A percentile compares a stretch with the other conserved stretches of the same genome.
Conservation (phyloP, 2,113 vertebrate genomes). For the Ranitomeya imitator region DNA sequence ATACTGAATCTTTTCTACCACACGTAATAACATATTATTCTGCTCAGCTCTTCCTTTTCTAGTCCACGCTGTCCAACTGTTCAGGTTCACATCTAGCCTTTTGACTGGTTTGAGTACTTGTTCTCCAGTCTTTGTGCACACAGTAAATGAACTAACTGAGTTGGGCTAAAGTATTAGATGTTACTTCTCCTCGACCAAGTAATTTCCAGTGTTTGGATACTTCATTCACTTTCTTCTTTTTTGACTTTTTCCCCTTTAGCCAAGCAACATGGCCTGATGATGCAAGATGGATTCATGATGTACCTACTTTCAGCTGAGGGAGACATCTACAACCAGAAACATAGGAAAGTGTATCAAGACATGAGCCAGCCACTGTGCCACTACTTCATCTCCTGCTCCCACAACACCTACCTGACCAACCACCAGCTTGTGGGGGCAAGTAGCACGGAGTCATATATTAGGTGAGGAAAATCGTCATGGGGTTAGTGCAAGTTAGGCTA, state of each 20-base stretch:
- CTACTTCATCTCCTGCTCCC: constrained; percentile 96
- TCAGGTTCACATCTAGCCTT: no score
- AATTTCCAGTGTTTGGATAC: neutral
- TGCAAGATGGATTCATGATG: constrained; percentile 92
- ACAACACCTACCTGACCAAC: constrained; percentile 95
- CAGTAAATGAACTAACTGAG: no score
- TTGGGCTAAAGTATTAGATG: no score
- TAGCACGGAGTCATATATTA: constrained; percentile 93
- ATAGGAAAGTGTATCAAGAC: constrained; percentile 83
- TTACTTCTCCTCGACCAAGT: no score
- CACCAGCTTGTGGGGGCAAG: constrained; percentile 89
- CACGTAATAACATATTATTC: no score
- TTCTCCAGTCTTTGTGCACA: no score
- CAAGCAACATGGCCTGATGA: constrained; percentile 87
- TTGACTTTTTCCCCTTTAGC: constrained; percentile 68
- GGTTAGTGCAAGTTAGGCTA: neutral
- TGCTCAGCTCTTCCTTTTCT: no score
- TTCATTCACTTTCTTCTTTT: neutral
- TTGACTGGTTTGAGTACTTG: no score
- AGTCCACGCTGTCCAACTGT: no score
- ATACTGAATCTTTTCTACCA: no score
- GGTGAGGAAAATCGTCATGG: constrained; percentile 67
- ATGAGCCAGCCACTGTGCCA: constrained; percentile 88
- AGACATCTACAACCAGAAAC: constrained; percentile 80
- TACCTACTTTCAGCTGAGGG: constrained; percentile 90